Conservation (phyloP, 2,888 invertebrate species). For the Himalopsyche japonica region DNA sequence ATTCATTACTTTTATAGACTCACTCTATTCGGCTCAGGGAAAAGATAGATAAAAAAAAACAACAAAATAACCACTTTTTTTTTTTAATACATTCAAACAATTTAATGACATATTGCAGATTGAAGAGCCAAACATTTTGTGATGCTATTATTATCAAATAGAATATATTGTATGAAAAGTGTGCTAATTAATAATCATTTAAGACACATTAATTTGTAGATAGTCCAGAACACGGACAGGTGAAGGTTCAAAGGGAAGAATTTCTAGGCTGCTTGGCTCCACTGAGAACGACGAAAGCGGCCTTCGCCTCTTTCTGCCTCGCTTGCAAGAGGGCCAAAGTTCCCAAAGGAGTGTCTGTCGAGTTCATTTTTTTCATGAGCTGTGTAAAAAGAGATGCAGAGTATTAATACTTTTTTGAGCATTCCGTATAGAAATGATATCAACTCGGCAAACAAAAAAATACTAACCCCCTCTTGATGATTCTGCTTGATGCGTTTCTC, state of each 20-base stretch:
- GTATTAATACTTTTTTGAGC: neutral
- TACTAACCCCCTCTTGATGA: slow-evolving; percentile 84
- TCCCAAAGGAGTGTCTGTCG: slow-evolving; percentile 95
- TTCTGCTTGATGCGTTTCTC: slow-evolving; percentile 95
- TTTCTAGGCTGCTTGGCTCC: slow-evolving; percentile 73
- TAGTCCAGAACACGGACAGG: neutral
- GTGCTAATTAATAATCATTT: too few relatives aligned
- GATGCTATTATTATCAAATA: too few relatives aligned
- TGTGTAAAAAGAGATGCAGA: slow-evolving; percentile 47
- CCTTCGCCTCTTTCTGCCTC: slow-evolving; percentile 93
- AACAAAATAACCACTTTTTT: too few relatives aligned
- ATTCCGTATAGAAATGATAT: neutral
- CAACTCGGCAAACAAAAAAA: neutral
- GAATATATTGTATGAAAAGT: too few relatives aligned
- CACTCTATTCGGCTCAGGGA: too few relatives aligned
- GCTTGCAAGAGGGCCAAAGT: slow-evolving; percentile 93
- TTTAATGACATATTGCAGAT: too few relatives aligned
- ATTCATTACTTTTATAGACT: too few relatives aligned
- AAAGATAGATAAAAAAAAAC: too few relatives aligned
- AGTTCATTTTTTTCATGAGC: slow-evolving; percentile 97
- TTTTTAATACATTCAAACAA: too few relatives aligned
- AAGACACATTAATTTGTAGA: too few relatives aligned
- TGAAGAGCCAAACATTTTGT: too few relatives aligned
- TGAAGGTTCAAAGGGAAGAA: neutral
- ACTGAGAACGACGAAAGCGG: slow-evolving; percentile 89